A percentile compares a stretch with the other conserved stretches of the same genome.
Evolutionary conservation across 2,113 vertebrate species (phyloP).

Genomic region (Ailuropoda melanoleuca): DNA sequence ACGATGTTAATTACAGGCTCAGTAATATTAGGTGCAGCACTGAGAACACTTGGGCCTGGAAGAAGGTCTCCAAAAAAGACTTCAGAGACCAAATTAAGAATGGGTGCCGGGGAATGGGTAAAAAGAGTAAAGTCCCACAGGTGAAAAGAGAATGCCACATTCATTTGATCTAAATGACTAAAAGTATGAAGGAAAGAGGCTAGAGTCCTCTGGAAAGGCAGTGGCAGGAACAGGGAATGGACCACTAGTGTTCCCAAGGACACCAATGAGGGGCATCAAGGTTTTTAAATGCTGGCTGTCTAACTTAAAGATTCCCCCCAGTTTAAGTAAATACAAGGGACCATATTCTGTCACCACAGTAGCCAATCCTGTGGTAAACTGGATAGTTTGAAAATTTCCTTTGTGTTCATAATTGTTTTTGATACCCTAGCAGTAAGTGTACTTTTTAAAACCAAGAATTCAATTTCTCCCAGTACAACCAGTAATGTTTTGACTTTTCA

Average conservation of each 20-base stretch:
- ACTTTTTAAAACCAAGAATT: slow-evolving; percentile 50
- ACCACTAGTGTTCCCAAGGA: neutral
- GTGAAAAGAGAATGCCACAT: neutral
- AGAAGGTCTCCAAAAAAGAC: neutral
- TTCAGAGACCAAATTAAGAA: neutral
- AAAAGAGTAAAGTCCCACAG: neutral
- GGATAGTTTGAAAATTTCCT: neutral
- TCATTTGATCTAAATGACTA: neutral
- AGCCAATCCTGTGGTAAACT: neutral
- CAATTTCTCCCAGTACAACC: slow-evolving; percentile 5
- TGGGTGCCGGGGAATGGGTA: neutral
- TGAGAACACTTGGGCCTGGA: neutral
- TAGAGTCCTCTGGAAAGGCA: neutral
- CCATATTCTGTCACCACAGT: neutral
- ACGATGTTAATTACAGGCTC: neutral
- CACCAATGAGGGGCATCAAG: neutral
- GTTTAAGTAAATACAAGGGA: neutral
- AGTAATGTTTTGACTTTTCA: neutral
- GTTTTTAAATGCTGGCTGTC: neutral
- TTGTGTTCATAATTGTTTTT: neutral
- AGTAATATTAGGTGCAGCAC: neutral
- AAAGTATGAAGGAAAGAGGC: neutral
- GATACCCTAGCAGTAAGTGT: neutral
- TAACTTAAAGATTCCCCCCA: neutral
- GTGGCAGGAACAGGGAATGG: neutral